Evolutionary conservation across 2,888 invertebrate genomes (phyloP).

Genomic region (Caenorhabditis sinica): DNA sequence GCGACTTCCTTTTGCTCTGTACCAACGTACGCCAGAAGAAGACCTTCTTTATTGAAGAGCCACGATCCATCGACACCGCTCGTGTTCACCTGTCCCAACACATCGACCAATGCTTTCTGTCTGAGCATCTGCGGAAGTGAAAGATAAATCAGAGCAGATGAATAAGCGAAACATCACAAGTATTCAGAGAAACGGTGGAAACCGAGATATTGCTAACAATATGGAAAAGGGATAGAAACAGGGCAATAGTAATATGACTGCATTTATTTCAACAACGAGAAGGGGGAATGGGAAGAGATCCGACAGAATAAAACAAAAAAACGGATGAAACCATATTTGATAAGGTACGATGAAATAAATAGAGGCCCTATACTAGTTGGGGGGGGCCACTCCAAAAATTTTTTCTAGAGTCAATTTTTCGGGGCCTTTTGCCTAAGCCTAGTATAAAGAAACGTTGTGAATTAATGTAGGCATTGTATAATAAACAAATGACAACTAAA

Average conservation of each 20-base stretch:
- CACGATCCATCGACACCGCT: constrained; percentile 70
- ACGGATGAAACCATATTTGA: neutral
- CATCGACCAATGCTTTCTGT: constrained; percentile 74
- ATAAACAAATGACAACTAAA: too few species aligned
- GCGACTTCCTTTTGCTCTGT: constrained; percentile 64
- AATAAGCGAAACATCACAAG: neutral
- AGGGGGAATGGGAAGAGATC: constrained; percentile 6
- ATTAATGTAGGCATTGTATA: too few species aligned
- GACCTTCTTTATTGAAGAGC: constrained; percentile 74
- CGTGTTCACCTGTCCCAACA: constrained; percentile 75
- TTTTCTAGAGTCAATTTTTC: too few species aligned
- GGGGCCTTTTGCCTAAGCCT: too few species aligned
- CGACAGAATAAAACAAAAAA: constrained; percentile 2
- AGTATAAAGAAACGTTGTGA: too few species aligned
- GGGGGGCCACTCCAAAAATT: too few species aligned
- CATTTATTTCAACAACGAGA: neutral
- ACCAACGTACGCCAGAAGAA: constrained; percentile 74
- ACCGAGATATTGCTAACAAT: neutral
- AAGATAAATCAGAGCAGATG: neutral
- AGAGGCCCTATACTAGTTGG: too few species aligned
- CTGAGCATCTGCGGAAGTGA: constrained; percentile 66
- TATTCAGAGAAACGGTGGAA: constrained; percentile 1
- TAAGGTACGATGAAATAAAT: constrained; percentile 4
- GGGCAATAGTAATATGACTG: constrained; percentile 2
- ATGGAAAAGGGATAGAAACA: neutral